A percentile compares a stretch with the other conserved stretches of the same genome.
Conservation (phyloP, 2,888 invertebrate genomes). For the Carcina quercana region DNA sequence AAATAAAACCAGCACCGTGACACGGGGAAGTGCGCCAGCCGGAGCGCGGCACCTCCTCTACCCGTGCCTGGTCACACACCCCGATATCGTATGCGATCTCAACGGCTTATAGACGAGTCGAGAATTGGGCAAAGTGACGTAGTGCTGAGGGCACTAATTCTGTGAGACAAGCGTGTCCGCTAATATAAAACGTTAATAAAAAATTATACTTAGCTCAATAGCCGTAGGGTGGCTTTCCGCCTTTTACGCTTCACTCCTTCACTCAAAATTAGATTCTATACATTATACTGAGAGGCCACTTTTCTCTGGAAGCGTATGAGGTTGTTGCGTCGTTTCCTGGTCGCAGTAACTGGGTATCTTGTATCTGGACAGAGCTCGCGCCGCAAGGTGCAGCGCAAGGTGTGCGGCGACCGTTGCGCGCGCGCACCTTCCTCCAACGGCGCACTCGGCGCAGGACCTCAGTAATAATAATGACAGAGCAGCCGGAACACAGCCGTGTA, state of each 20-base stretch:
- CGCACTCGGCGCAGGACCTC: slow-evolving; percentile 15
- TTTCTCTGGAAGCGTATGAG: slow-evolving; percentile 5
- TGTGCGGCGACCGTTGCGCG: slow-evolving; percentile 58
- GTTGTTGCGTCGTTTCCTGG: slow-evolving; percentile 24
- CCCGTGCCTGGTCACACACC: slow-evolving; percentile 17
- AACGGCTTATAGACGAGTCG: slow-evolving; percentile 37
- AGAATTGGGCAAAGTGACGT: slow-evolving; percentile 41
- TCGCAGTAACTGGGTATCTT: slow-evolving; percentile 49
- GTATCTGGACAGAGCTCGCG: slow-evolving; percentile 45
- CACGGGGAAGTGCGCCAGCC: slow-evolving; percentile 35
- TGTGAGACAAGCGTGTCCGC: slow-evolving; percentile 67
- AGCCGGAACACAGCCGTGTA: slow-evolving; percentile 49
- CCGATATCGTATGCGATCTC: slow-evolving; percentile 45
- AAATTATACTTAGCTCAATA: slow-evolving; percentile 63
- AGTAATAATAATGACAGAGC: slow-evolving; percentile 47
- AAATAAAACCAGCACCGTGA: slow-evolving; percentile 36
- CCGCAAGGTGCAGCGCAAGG: slow-evolving; percentile 70
- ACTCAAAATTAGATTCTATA: slow-evolving; percentile 11
- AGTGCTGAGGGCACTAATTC: slow-evolving; percentile 46
- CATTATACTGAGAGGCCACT: neutral
- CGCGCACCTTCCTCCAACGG: slow-evolving; percentile 40
- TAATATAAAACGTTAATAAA: slow-evolving; percentile 52
- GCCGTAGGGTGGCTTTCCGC: slow-evolving; percentile 60
- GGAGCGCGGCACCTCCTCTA: slow-evolving; percentile 10
- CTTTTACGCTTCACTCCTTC: slow-evolving; percentile 19